A percentile compares a stretch with the other conserved stretches of the same genome.
These are phyloP conservation scores for Cossypha heuglini DNA, from an alignment of 2,797 vertebrate genomes.

Conservation along the genomic window DNA sequence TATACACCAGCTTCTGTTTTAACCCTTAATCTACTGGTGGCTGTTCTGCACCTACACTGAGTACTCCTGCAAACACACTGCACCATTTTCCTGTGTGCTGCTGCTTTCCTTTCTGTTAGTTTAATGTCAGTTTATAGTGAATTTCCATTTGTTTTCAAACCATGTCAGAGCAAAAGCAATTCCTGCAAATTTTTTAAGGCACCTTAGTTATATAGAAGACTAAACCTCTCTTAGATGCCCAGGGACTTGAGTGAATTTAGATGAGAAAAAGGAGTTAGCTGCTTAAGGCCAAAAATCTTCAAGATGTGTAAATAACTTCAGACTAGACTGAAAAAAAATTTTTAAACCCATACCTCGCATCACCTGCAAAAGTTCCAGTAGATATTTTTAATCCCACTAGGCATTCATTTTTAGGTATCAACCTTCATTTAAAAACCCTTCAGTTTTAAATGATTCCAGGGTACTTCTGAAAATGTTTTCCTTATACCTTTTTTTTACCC, in stretches of 20 bases:
- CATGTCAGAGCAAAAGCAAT: neutral
- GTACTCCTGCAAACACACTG: neutral
- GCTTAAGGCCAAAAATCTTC: neutral
- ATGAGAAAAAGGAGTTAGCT: neutral
- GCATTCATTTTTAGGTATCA: neutral
- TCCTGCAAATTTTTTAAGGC: neutral
- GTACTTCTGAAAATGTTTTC: neutral
- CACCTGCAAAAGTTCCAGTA: neutral
- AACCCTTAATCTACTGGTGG: neutral
- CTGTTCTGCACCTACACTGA: fast-evolving
- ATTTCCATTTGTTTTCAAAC: neutral
- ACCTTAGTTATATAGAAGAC: neutral
- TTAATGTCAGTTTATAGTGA: neutral
- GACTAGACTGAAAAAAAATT: neutral
- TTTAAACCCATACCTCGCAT: neutral
- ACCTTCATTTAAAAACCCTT: neutral
- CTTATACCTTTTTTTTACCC: neutral
- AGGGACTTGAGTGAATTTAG: neutral
- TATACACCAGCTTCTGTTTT: neutral
- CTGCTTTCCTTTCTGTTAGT: neutral
- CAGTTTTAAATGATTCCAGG: neutral
- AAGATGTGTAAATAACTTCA: neutral
- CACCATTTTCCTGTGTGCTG: neutral
- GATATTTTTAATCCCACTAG: neutral
- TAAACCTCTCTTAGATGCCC: neutral